Evolutionary conservation across 2,113 vertebrate species (phyloP).

Genomic region (Struthidea cinerea): DNA sequence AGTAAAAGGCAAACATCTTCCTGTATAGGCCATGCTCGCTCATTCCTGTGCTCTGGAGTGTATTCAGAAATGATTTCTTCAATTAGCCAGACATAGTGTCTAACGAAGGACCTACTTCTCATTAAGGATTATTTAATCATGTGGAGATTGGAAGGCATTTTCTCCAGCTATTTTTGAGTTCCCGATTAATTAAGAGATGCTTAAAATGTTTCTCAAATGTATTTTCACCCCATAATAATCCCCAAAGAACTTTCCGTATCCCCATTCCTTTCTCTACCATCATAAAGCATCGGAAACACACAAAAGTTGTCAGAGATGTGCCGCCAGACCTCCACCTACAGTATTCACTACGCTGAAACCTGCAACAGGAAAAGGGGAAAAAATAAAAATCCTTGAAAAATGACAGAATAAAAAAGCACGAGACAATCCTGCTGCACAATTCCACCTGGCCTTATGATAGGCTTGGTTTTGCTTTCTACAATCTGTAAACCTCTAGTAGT

Average conservation of each 20-base stretch:
- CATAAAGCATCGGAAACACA: neutral
- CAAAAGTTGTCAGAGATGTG: neutral
- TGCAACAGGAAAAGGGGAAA: neutral
- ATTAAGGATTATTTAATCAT: conserved; percentile 51
- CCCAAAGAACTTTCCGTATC: neutral
- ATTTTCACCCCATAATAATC: neutral
- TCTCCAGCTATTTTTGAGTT: neutral
- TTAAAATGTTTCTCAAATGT: conserved; percentile 11
- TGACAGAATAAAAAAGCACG: neutral
- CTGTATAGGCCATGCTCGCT: conserved; percentile 55
- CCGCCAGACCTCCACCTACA: neutral
- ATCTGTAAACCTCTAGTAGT: neutral
- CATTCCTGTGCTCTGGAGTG: conserved; percentile 65
- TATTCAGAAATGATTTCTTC: conserved; percentile 38
- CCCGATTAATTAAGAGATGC: conserved; percentile 1
- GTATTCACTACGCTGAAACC: neutral
- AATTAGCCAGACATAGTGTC: conserved; percentile 8
- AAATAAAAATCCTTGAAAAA: neutral
- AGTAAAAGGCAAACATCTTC: conserved; percentile 70
- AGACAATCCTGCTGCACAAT: neutral
- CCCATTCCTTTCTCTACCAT: neutral
- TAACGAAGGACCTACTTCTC: conserved; percentile 36
- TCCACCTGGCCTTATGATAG: neutral
- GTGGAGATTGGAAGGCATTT: conserved; percentile 33
- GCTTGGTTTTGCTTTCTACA: neutral